Conservation (phyloP, 2,888 invertebrate genomes). For the Drosophila barbarae region DNA sequence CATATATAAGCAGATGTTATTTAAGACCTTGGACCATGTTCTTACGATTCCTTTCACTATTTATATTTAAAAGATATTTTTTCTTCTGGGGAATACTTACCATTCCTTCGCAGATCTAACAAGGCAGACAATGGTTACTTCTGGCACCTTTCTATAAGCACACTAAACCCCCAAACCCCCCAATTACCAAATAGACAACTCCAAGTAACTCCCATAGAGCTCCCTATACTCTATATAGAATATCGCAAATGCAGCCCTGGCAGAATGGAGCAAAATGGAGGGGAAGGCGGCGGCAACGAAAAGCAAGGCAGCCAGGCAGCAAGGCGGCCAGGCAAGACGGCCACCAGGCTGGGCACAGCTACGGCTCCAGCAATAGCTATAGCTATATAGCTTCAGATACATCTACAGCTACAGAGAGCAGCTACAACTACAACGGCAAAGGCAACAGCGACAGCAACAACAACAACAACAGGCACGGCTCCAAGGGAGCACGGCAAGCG, state of each 20-base stretch:
- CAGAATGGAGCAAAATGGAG: conserved; percentile 39
- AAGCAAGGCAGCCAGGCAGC: conserved; percentile 50
- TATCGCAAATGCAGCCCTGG: conserved; percentile 53
- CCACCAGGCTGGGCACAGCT: conserved; percentile 41
- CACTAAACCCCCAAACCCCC: not conserved
- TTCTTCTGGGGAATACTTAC: not conserved
- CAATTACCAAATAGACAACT: not conserved
- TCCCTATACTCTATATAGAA: conserved; percentile 7
- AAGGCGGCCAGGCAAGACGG: conserved; percentile 61
- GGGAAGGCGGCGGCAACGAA: conserved; percentile 48
- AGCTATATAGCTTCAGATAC: conserved; percentile 34
- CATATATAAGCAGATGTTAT: not conserved
- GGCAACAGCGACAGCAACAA: conserved; percentile 35
- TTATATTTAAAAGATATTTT: not conserved
- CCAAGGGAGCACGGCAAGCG: conserved; percentile 47
- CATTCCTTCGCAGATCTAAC: not conserved
- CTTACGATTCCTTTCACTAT: not conserved
- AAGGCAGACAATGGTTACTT: not conserved
- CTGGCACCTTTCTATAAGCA: too few species aligned
- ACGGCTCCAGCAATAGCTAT: conserved; percentile 46
- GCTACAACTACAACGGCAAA: conserved; percentile 8
- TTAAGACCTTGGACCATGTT: not conserved
- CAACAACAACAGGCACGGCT: conserved; percentile 59
- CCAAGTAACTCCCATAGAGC: conserved; percentile 13
- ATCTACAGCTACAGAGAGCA: conserved; percentile 31